Conservation (phyloP, 2,888 invertebrate genomes). For the Leptodirus hochenwartii region DNA sequence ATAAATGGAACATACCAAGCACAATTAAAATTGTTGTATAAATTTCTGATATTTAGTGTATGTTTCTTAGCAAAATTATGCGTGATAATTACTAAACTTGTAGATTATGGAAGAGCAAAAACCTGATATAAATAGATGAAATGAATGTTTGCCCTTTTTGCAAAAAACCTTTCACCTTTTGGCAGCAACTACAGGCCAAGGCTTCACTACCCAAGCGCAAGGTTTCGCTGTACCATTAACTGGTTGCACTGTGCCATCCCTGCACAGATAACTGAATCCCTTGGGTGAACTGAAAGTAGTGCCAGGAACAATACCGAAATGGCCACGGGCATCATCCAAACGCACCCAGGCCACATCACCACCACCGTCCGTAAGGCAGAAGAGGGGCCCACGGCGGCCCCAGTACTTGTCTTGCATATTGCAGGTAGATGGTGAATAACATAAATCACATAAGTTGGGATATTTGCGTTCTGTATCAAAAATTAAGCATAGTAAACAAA, state of each 20-base stretch:
- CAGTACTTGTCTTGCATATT: conserved; percentile 56
- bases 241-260: conserved; percentile 49
- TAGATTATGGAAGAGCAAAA: no score
- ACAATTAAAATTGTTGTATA: no score
- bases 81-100: no score
- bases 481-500: background rate
- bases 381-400: conserved; percentile 63
- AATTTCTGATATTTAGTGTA: no score
- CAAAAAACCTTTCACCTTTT: conserved; percentile 42
- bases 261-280: conserved; percentile 54
- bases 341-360: conserved; percentile 76
- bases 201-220: conserved; percentile 62
- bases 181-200: conserved; percentile 59
- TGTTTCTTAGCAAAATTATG: no score
- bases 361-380: conserved; percentile 56
- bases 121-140: no score
- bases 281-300: conserved; percentile 24
- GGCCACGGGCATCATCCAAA: conserved; percentile 43
- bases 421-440: conserved; percentile 42
- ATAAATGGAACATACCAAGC: no score
- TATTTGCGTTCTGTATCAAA: conserved; percentile 37
- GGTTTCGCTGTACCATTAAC: conserved; percentile 35
- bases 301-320: conserved; percentile 39
- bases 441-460: conserved; percentile 53
- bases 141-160: no score